phyloP scores from a whole-genome alignment of 1,140 invertebrate genomes.

The Whitmania pigra region DNA sequence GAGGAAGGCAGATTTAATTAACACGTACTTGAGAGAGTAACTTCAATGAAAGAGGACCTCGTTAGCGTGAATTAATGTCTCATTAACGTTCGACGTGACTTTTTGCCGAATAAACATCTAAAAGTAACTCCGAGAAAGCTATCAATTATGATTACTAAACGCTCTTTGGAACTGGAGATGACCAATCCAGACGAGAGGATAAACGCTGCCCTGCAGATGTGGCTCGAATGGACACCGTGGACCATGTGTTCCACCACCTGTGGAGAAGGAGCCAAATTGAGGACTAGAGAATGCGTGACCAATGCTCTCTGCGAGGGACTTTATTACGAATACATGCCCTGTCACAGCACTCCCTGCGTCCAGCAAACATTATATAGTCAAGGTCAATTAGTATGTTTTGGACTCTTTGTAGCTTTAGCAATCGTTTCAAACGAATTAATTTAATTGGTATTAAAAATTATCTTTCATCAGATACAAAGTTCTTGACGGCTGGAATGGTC shows the following conservation, averaged over 20 bases:
- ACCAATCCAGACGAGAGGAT: neutral
- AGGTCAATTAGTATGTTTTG: constrained; percentile 2
- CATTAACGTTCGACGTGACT: no score
- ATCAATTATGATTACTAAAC: no score
- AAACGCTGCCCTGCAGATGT: neutral
- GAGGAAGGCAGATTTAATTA: no score
- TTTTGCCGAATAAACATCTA: no score
- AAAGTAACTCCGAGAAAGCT: no score
- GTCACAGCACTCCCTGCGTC: neutral
- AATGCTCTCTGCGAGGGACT: neutral
- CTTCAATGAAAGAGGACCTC: no score
- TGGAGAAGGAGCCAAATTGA: neutral
- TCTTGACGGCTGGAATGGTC: neutral
- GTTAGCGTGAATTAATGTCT: no score
- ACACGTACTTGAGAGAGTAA: no score
- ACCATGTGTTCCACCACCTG: neutral
- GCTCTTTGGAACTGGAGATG: no score
- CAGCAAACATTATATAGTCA: neutral
- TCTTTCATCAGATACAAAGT: neutral
- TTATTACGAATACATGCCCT: constrained; percentile 2
- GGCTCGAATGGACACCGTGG: neutral
- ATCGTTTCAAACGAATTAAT: no score
- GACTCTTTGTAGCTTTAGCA: no score
- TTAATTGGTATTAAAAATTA: no score
- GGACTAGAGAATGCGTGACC: neutral